Percentiles rank a stretch among this genome's conserved stretches.
phyloP scores from a whole-genome alignment of 2,888 invertebrate genomes.

The Napeogenes sylphis region DNA sequence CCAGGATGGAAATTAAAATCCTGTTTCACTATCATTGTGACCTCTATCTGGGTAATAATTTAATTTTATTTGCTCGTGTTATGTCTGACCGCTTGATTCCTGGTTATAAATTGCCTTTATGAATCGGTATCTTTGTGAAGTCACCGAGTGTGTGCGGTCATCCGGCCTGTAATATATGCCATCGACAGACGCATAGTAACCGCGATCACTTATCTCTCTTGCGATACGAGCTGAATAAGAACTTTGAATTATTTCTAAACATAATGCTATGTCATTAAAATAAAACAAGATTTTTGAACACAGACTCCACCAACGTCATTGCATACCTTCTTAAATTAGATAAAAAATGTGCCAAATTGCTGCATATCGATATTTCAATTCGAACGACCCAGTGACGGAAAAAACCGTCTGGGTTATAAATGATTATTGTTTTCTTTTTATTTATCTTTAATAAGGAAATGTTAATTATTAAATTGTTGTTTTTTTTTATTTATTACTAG shows the following conservation, averaged over 20 bases:
- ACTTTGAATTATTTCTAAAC: not conserved
- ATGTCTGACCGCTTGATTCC: constrained; percentile 8
- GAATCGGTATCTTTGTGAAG: constrained; percentile 24
- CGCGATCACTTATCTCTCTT: constrained; percentile 23
- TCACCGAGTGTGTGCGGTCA: constrained; percentile 24
- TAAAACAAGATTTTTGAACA: not conserved
- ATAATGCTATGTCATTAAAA: not conserved
- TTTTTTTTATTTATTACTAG: not conserved
- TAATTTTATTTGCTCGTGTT: constrained; percentile 9
- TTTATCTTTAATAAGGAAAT: not conserved
- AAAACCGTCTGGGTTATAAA: constrained; percentile 9
- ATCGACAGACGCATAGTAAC: constrained; percentile 45
- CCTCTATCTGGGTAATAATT: not conserved
- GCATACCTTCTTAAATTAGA: constrained; percentile 53
- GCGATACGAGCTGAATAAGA: constrained; percentile 17
- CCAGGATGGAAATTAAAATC: not conserved
- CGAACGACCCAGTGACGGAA: constrained; percentile 9
- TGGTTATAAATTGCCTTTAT: constrained; percentile 19
- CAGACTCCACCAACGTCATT: constrained; percentile 24
- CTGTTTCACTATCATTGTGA: constrained; percentile 4
- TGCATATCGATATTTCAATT: constrained; percentile 34
- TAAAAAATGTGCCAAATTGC: constrained; percentile 53
- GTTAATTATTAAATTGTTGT: not conserved
- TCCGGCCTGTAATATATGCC: constrained; percentile 34
- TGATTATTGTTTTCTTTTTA: not conserved